Evolutionary conservation across 1,140 invertebrate genomes (phyloP).

Genomic region (Acromyrmex charruanus): DNA sequence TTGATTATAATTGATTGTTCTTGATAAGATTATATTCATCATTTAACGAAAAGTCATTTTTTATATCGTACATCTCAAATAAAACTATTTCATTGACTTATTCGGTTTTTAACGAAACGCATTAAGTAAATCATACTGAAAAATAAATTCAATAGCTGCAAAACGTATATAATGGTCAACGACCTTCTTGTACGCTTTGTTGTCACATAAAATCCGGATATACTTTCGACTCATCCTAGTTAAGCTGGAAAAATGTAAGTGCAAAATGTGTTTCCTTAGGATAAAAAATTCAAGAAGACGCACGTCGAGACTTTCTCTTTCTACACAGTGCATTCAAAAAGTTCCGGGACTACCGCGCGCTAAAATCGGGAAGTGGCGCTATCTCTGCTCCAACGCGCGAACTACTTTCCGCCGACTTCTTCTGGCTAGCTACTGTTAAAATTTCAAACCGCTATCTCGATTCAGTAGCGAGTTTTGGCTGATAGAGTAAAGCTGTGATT

Average conservation of each 20-base stretch:
- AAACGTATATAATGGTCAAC: constrained; percentile 41
- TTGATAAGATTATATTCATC: background rate
- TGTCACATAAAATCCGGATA: constrained; percentile 3
- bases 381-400: too few species aligned
- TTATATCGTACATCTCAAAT: background rate
- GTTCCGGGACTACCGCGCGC: too few species aligned
- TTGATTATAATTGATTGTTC: background rate
- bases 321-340: too few species aligned
- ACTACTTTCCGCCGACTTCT: too few species aligned
- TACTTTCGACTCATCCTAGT: constrained; percentile 8
- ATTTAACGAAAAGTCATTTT: background rate
- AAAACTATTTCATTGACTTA: background rate
- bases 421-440: too few species aligned
- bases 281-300: background rate
- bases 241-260: background rate
- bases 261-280: background rate
- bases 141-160: constrained; percentile 36
- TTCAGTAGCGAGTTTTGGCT: too few species aligned
- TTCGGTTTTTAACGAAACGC: background rate
- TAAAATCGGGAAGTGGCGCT: too few species aligned
- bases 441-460: too few species aligned
- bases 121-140: background rate
- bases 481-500: too few species aligned
- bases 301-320: constrained; percentile 2
- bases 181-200: constrained; percentile 36